These are phyloP conservation scores for Cynodonichthys magdalenae DNA, from an alignment of 2,797 vertebrate genomes.

Conservation along the genomic window DNA sequence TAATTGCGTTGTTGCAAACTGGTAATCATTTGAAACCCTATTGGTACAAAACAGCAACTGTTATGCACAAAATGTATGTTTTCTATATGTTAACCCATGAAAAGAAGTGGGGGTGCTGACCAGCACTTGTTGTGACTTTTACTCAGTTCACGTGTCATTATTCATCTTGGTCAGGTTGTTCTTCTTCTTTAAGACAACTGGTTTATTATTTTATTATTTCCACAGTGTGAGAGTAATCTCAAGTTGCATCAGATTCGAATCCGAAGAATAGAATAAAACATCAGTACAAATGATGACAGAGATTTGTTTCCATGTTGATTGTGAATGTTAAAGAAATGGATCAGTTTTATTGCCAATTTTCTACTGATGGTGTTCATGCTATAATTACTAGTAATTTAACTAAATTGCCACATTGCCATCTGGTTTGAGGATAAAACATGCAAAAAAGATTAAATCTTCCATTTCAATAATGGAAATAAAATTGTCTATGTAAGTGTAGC, in stretches of 20 bases:
- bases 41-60: too few relatives aligned
- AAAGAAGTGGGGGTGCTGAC: too few relatives aligned
- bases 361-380: slow-evolving; percentile 53
- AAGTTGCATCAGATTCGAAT: slow-evolving; percentile 46
- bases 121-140: too few relatives aligned
- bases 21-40: too few relatives aligned
- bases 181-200: not conserved
- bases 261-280: not conserved
- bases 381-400: slow-evolving; percentile 70
- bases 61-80: too few relatives aligned
- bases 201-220: slow-evolving; percentile 9
- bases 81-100: too few relatives aligned
- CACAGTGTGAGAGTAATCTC: slow-evolving; percentile 31
- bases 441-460: slow-evolving; percentile 53
- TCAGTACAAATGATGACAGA: slow-evolving; percentile 36
- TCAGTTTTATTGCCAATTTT: slow-evolving; percentile 47
- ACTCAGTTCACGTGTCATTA: not conserved
- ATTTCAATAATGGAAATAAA: slow-evolving; percentile 57
- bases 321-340: slow-evolving; percentile 42
- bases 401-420: slow-evolving; percentile 71
- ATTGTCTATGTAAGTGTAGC: slow-evolving; percentile 32
- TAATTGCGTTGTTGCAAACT: too few relatives aligned
- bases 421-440: slow-evolving; percentile 68
- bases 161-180: not conserved
- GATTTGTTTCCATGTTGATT: slow-evolving; percentile 43